Evolutionary conservation across 2,888 invertebrate genomes (phyloP).

Genomic region (Venusia cambrica): DNA sequence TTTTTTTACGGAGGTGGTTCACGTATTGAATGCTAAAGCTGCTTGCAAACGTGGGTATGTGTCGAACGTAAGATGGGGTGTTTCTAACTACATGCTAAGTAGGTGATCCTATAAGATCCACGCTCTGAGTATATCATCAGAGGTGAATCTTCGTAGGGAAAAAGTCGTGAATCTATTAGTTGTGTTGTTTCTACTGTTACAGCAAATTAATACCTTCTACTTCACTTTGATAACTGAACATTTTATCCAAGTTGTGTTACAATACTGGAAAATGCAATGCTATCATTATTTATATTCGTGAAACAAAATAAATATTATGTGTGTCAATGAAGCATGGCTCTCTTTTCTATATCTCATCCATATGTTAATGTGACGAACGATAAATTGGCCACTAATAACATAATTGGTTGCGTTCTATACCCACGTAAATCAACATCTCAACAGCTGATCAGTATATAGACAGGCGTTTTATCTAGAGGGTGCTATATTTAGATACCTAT

Average conservation of each 20-base stretch:
- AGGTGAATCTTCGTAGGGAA: no score
- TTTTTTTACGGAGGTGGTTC: no score
- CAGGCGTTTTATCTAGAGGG: conserved; percentile 13
- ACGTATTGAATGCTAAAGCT: no score
- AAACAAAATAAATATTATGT: conserved; percentile 2
- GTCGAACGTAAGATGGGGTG: no score
- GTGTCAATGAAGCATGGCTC: conserved; percentile 14
- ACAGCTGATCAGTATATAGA: conserved; percentile 53
- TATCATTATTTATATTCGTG: background rate
- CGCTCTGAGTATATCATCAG: no score
- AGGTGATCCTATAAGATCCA: no score
- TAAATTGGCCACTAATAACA: conserved; percentile 79
- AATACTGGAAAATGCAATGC: conserved; percentile 7
- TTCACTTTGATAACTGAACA: conserved; percentile 16
- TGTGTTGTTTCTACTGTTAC: no score
- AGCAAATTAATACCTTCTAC: conserved; percentile 14
- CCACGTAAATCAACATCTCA: conserved; percentile 76
- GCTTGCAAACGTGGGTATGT: no score
- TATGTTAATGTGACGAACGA: conserved; percentile 76
- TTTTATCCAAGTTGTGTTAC: conserved; percentile 6
- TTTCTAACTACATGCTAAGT: no score
- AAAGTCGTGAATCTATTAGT: no score
- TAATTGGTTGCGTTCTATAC: conserved; percentile 74
- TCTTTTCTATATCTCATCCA: conserved; percentile 40
- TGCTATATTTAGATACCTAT: conserved; percentile 2